Evolutionary conservation across 2,888 invertebrate genomes (phyloP), one percentile per base, ranked within the genome.

Genomic region (Macrosoma leucophasiata): DNA sequence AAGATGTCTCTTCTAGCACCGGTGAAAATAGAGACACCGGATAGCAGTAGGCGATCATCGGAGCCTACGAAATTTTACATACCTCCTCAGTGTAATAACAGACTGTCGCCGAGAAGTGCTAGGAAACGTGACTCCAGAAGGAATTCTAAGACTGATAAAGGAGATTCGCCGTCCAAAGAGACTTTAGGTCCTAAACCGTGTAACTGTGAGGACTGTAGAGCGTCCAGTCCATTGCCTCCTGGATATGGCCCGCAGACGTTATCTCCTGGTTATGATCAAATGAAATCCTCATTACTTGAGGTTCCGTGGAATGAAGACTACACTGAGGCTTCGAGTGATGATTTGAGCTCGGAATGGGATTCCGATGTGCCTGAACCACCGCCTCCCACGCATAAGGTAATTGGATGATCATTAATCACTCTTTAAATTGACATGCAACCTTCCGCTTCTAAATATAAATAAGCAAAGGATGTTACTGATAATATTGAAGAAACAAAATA

Each of bases 261-360:
- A 3, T 85, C 86, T 12, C 87, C 88, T 24, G 89, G 94, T 66
- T 95, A 95, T 58, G 91, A 91, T 45, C 92, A 93, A 67, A 93
- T 94, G 82, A 89, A 91, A 53, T 90, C 88, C 54, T 91, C 91
- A 13, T 70, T 94, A 31, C 71, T 93, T 46, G 90, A 92, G 58
- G 93, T 94, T 47, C 93, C 93, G 0, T 86, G 89, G 82, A 86
- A 86, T 15, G 81, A 89, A 42, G 95, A 95, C 59, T 96, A 93
- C 68, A 94, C 93, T 8, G 94, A 95, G 58, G 93, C 94, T n/a
- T 93, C 93, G 48, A 94, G 93, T 62, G 95, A 96, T 69, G 95
- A 95, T 71, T 87, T 95, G 41, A 94, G 94, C 67, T 95, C 95
- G 8, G 95, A 95, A 62, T 95, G 95, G 95, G 95, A 95, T 63